phyloP scores from a whole-genome alignment of 2,113 vertebrate genomes.

The Gallinago jamesoni region DNA sequence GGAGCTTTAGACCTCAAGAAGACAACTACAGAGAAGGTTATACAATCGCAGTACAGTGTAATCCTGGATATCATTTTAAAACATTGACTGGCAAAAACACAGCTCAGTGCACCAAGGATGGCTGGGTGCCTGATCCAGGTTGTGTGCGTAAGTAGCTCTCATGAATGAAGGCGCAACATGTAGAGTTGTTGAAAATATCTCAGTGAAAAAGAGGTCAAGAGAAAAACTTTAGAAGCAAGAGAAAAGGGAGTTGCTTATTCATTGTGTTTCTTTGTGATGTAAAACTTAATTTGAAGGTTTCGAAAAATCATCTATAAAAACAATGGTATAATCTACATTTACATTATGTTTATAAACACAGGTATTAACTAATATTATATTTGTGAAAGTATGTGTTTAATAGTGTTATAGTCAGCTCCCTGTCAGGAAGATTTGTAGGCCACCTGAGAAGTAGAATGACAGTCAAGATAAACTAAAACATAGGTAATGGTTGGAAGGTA shows the following conservation, averaged over 20 bases:
- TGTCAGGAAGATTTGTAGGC: not conserved
- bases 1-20: not conserved
- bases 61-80: not conserved
- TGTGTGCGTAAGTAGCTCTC: conserved; percentile 67
- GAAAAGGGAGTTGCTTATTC: not conserved
- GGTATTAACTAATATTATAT: not conserved
- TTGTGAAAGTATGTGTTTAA: not conserved
- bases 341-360: not conserved
- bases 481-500: not conserved
- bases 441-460: not conserved
- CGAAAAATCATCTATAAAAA: not conserved
- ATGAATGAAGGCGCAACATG: not conserved
- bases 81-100: accelerated
- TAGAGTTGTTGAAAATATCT: not conserved
- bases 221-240: not conserved
- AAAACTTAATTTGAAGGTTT: not conserved
- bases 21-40: not conserved
- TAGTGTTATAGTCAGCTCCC: not conserved
- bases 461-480: not conserved
- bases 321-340: not conserved
- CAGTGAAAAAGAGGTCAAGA: not conserved
- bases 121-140: conserved; percentile 62
- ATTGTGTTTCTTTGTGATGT: not conserved
- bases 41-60: conserved; percentile 15
- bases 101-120: conserved; percentile 29